A percentile compares a stretch with the other conserved stretches of the same genome.
Evolutionary conservation across 2,113 vertebrate genomes (phyloP).

Genomic region (cat (Felis catus)): F.catus_Fca126_mat1.0 CM031415.1:115369001-115369500

Average conservation of each 20-base stretch:
- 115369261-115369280: conserved; percentile 70
- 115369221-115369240: conserved; percentile 73
- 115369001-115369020: not conserved
- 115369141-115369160: not conserved
- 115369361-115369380: conserved; percentile 57
- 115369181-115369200: conserved; percentile 76
- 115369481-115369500: not conserved
- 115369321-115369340: not conserved
- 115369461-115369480: not conserved
- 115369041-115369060: not conserved
- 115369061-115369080: not conserved
- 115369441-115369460: not conserved
- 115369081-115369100: conserved; percentile 45
- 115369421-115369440: not conserved
- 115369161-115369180: conserved; percentile 57
- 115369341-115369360: conserved; percentile 38
- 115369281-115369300: conserved; percentile 58
- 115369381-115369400: not conserved
- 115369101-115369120: conserved; percentile 1
- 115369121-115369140: conserved; percentile 18
- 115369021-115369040: not conserved
- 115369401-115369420: not conserved
- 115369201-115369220: conserved; percentile 76
- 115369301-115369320: conserved; percentile 76
- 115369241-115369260: conserved; percentile 75